Percentiles rank a stretch among this genome's conserved stretches.
Evolutionary conservation across 2,888 invertebrate species (phyloP).

Genomic region (Lasioglossum vierecki): DNA sequence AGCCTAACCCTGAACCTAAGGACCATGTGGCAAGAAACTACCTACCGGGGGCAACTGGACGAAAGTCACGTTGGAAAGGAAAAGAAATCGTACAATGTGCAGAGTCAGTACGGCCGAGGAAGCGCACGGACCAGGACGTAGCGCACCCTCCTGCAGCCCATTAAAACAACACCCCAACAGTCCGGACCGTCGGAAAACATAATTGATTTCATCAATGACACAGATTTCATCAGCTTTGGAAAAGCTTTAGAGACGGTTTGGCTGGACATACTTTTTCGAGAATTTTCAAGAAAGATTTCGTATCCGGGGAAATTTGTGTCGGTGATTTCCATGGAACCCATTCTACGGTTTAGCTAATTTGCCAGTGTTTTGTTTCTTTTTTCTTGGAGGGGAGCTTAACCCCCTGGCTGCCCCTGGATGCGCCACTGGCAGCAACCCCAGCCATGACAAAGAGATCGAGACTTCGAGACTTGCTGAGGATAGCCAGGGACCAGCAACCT

Average conservation of each 20-base stretch:
- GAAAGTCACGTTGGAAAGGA: background rate
- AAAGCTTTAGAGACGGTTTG: constrained; percentile 30
- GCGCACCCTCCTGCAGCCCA: background rate
- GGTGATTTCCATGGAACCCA: no score
- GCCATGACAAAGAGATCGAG: no score
- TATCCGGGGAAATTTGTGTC: no score
- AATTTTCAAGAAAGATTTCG: constrained; percentile 23
- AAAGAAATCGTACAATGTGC: background rate
- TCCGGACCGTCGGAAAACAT: background rate
- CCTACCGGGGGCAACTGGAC: background rate
- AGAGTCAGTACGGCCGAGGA: background rate
- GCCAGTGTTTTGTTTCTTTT: no score
- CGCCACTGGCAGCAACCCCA: no score
- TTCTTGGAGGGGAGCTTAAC: no score
- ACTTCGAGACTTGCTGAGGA: no score
- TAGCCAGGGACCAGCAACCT: no score
- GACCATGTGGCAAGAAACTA: background rate
- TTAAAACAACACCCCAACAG: background rate
- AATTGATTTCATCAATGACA: no score
- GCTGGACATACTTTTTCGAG: constrained; percentile 43
- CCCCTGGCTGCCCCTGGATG: no score
- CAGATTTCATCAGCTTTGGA: constrained; percentile 44
- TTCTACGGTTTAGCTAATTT: no score
- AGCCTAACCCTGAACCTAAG: background rate
- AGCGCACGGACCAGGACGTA: background rate